These are phyloP conservation scores for Pristionchus entomophagus DNA, from an alignment of 2,888 invertebrate species.

Conservation along the genomic window DNA sequence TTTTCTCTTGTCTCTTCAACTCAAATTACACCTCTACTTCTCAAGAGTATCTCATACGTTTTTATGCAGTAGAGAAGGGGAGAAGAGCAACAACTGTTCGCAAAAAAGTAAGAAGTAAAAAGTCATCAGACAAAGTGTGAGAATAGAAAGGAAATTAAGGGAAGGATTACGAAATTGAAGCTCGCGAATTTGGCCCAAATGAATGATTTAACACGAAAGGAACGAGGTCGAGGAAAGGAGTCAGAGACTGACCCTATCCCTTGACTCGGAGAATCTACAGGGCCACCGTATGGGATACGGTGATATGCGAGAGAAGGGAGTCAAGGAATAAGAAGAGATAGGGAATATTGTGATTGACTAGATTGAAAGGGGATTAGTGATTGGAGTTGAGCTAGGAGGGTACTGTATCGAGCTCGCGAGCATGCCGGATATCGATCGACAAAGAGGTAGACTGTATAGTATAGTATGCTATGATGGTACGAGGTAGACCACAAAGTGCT, in stretches of 20 bases:
- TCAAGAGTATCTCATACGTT: slow-evolving; percentile 40
- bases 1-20: background rate
- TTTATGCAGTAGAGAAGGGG: slow-evolving; percentile 24
- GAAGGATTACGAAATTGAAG: slow-evolving; percentile 37
- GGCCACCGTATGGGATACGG: slow-evolving; percentile 31
- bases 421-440: background rate
- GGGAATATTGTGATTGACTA: slow-evolving; percentile 31
- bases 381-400: background rate
- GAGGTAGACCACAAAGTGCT: background rate
- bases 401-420: background rate
- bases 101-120: slow-evolving; percentile 36
- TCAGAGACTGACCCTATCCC: background rate
- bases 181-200: slow-evolving; percentile 40
- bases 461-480: background rate
- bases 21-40: slow-evolving; percentile 14
- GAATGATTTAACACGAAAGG: background rate
- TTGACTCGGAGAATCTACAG: background rate
- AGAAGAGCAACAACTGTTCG: slow-evolving; percentile 37
- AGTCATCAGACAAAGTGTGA: background rate
- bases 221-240: background rate
- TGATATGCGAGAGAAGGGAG: slow-evolving; percentile 22
- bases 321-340: background rate
- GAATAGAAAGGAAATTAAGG: too few relatives aligned
- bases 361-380: slow-evolving; percentile 1
- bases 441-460: slow-evolving; percentile 10